Percentiles rank a stretch among this genome's conserved stretches.
These are phyloP conservation scores for Mycalesis mineus DNA, from an alignment of 2,888 invertebrate species.

Conservation along the genomic window DNA sequence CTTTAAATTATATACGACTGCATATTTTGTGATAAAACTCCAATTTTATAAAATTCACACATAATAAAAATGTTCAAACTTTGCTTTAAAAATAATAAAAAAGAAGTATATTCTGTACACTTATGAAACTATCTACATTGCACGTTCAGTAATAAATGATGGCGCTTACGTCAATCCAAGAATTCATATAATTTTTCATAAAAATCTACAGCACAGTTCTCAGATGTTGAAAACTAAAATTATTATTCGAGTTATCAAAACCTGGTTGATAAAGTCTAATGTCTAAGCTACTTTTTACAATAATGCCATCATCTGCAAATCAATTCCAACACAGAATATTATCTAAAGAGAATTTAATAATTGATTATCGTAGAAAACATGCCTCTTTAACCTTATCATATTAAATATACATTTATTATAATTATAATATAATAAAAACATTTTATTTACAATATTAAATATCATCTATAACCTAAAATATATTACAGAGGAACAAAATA, in stretches of 20 bases:
- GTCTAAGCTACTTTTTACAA: neutral
- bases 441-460: slow-evolving; percentile 74
- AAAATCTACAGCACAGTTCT: neutral
- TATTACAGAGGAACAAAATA: slow-evolving; percentile 76
- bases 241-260: slow-evolving; percentile 13
- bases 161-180: slow-evolving; percentile 33
- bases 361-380: slow-evolving; percentile 57
- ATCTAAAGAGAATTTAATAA: slow-evolving; percentile 25
- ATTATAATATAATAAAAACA: slow-evolving; percentile 63
- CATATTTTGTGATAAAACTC: neutral
- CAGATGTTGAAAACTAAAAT: slow-evolving; percentile 15
- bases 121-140: slow-evolving; percentile 56
- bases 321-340: slow-evolving; percentile 29
- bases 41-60: neutral
- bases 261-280: neutral
- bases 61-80: neutral
- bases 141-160: slow-evolving; percentile 45
- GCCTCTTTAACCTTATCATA: slow-evolving; percentile 49
- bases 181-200: neutral
- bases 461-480: slow-evolving; percentile 58
- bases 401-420: slow-evolving; percentile 58
- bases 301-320: neutral
- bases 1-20: neutral
- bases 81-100: neutral
- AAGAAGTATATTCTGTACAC: slow-evolving; percentile 24